Evolutionary conservation across 2,888 invertebrate genomes (phyloP), one percentile per base, ranked within the genome.

Genomic region (Trissoscelio sp.): DNA sequence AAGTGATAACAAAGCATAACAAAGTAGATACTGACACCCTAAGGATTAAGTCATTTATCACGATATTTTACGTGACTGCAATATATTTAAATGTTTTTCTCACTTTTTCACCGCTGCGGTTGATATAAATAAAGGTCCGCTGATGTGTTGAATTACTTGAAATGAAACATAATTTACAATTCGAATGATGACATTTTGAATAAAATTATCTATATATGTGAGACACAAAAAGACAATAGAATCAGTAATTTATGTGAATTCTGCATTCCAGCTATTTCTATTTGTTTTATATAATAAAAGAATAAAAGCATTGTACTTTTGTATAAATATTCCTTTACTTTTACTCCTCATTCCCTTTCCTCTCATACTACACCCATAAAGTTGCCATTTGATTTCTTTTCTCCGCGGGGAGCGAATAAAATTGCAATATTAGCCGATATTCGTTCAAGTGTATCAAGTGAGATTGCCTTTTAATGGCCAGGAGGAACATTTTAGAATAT

Each of bases 401-500:
- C 67, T 79, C 79, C 60, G 73, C 73, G 79, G 79, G 72, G 79
- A 79, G 39, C 67, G 64, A 72, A 79, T 79, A 67, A 67, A 79
- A 79, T 79, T 79, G 79, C 73, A 79, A 79, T 79, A 79, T 79
- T 79, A 79, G 79, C 79, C 67, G 73, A 79, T 79, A 79, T 67
- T 73, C 79, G 79, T 66, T 79, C 79, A 20, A 73, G 79, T 79
- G 79, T 73, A 79, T 79, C 73, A 73, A 79, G 73, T 66, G 67
- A 79, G 73, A 79, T 79, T 79, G 79, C 73, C 73, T 79, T 79
- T 79, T 79, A 79, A 79, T 79, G 79, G 79, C 60, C 55, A 46
- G 6, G 69, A 53, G 53, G 57, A 64, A 70, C 53, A 44, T 62
- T 78, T 64, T 46, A 24, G 44, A 53, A 46, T 70, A 67, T 66